A percentile compares a stretch with the other conserved stretches of the same genome.
Evolutionary conservation across 2,888 invertebrate species (phyloP).

Genomic region (Gryllus longicercus): DNA sequence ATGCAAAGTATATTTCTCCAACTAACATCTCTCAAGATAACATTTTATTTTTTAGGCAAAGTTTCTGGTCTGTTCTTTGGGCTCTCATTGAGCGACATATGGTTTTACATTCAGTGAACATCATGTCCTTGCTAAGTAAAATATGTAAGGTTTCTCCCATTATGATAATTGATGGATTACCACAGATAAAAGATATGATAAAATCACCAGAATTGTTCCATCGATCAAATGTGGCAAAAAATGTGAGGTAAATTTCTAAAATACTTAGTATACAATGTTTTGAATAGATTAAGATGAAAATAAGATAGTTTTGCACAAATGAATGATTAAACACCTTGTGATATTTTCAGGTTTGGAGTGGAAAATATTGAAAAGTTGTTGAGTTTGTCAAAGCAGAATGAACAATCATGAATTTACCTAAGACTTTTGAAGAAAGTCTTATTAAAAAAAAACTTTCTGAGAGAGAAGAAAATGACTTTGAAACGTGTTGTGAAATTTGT

Average conservation of each 20-base stretch:
- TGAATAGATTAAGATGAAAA: background rate
- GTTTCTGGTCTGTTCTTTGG: constrained; percentile 39
- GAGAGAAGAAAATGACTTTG: too few species aligned
- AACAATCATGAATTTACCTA: too few species aligned
- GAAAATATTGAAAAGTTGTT: constrained; percentile 18
- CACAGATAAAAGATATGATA: constrained; percentile 23
- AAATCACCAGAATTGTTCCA: background rate
- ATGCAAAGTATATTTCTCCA: too few species aligned
- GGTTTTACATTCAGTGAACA: constrained; percentile 48
- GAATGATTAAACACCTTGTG: too few species aligned
- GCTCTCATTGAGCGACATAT: constrained; percentile 48
- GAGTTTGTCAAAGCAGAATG: background rate
- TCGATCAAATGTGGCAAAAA: background rate
- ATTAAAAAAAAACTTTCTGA: too few species aligned
- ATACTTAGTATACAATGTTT: too few species aligned
- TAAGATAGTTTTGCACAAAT: too few species aligned
- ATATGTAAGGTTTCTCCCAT: constrained; percentile 38
- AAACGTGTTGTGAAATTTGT: too few species aligned
- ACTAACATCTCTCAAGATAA: too few species aligned
- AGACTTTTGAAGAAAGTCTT: too few species aligned
- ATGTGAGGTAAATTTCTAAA: background rate
- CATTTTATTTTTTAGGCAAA: background rate
- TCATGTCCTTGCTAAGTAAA: constrained; percentile 46
- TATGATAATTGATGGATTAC: background rate
- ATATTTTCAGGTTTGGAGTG: constrained; percentile 19